These are phyloP conservation scores for Oxygymnocypris stewartii DNA, from an alignment of 2,113 vertebrate species.

Conservation along the genomic window DNA sequence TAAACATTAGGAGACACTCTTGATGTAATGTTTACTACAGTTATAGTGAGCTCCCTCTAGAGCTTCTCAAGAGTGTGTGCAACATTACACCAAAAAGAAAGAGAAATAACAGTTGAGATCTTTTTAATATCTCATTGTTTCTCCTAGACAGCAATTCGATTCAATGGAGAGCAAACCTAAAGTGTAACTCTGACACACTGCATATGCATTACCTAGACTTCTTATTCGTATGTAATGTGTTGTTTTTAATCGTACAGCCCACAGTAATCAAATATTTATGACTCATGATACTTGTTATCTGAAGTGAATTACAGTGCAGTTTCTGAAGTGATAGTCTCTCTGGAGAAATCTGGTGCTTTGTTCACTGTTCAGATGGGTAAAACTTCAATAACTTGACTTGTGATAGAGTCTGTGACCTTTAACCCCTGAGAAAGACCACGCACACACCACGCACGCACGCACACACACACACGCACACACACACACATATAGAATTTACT, in stretches of 20 bases:
- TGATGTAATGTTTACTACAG: background rate
- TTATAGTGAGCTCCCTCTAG: constrained; percentile 19
- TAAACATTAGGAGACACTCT: background rate
- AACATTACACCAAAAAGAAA: background rate
- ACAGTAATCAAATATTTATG: constrained; percentile 18
- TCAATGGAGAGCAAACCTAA: background rate
- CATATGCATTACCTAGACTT: background rate
- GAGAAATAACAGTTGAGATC: background rate
- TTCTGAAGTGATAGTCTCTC: background rate
- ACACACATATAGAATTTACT: background rate
- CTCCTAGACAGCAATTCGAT: background rate
- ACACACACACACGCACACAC: background rate
- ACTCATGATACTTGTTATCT: constrained; percentile 3
- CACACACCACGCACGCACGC: background rate
- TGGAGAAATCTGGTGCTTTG: background rate
- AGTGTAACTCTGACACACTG: background rate
- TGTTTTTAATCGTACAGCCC: background rate
- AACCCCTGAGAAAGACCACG: background rate
- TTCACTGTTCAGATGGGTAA: background rate
- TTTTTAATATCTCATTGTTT: background rate
- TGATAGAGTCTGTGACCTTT: too few species aligned
- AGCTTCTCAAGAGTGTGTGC: background rate
- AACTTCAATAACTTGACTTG: background rate
- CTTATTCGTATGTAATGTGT: background rate
- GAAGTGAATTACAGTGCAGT: background rate